Evolutionary conservation across 1,140 invertebrate species (phyloP).

Genomic region (Leptinotarsa undecemlineata): DNA sequence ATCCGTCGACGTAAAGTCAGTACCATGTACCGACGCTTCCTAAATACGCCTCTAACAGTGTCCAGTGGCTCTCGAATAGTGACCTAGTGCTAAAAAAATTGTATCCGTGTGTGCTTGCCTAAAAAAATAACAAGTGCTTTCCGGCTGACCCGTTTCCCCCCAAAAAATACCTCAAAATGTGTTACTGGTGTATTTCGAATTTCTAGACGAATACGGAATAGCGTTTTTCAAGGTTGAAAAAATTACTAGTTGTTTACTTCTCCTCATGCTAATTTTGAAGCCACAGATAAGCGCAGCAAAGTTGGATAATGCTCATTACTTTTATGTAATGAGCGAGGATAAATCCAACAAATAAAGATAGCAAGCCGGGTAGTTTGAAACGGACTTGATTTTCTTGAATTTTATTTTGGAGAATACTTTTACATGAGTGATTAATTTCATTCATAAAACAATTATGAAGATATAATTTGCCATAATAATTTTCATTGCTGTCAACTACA

Average conservation of each 20-base stretch:
- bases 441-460: no score
- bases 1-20: slow-evolving; percentile 10
- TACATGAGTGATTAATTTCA: no score
- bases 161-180: neutral
- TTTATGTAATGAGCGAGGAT: no score
- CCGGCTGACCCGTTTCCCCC: neutral
- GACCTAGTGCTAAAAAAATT: slow-evolving; percentile 16
- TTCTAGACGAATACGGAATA: neutral
- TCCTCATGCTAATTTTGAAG: no score
- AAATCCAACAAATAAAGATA: no score
- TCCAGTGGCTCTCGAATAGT: slow-evolving; percentile 10
- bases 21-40: neutral
- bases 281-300: no score
- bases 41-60: neutral
- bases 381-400: no score
- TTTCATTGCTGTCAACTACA: no score
- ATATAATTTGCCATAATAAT: no score
- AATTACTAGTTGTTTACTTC: neutral
- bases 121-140: neutral
- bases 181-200: neutral
- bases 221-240: neutral
- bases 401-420: no score
- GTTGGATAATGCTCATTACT: no score
- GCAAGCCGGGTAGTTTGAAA: no score
- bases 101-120: neutral